phyloP scores from a whole-genome alignment of 1,140 invertebrate species.

The Formica exsecta region DNA sequence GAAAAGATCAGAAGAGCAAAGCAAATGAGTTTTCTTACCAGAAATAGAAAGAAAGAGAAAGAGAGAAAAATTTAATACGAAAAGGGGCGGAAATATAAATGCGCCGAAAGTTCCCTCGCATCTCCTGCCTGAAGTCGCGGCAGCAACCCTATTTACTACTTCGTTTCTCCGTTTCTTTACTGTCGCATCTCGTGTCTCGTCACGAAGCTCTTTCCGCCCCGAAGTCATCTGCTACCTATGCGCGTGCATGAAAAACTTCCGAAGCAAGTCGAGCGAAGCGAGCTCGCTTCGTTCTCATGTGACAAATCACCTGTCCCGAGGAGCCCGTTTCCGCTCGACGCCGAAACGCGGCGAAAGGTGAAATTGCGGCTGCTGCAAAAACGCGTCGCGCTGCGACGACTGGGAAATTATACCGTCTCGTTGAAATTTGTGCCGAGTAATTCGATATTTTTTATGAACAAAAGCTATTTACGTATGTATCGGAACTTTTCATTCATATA shows the following conservation, averaged over 20 bases:
- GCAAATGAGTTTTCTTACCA: conserved; percentile 1
- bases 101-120: conserved; percentile 52
- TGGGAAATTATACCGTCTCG: conserved; percentile 4
- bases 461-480: not conserved
- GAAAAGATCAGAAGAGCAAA: conserved; percentile 3
- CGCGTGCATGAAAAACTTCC: conserved; percentile 43
- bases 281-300: conserved; percentile 66
- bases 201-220: conserved; percentile 11
- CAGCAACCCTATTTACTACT: conserved; percentile 17
- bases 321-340: conserved; percentile 41
- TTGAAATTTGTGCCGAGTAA: conserved; percentile 13
- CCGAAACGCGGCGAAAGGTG: conserved; percentile 50
- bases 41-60: not conserved
- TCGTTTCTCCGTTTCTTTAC: not conserved
- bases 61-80: not conserved
- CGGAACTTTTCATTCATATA: not conserved
- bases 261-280: conserved; percentile 48
- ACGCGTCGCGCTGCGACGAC: conserved; percentile 22
- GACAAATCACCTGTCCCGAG: conserved; percentile 67
- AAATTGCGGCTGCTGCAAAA: conserved; percentile 50
- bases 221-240: conserved; percentile 41
- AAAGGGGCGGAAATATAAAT: conserved; percentile 59
- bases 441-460: not conserved
- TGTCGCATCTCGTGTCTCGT: conserved; percentile 7
- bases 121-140: conserved; percentile 25